A percentile compares a stretch with the other conserved stretches of the same genome.
These are phyloP conservation scores for Danio albolineatus DNA, from an alignment of 2,797 vertebrate genomes.

Conservation along the genomic window DNA sequence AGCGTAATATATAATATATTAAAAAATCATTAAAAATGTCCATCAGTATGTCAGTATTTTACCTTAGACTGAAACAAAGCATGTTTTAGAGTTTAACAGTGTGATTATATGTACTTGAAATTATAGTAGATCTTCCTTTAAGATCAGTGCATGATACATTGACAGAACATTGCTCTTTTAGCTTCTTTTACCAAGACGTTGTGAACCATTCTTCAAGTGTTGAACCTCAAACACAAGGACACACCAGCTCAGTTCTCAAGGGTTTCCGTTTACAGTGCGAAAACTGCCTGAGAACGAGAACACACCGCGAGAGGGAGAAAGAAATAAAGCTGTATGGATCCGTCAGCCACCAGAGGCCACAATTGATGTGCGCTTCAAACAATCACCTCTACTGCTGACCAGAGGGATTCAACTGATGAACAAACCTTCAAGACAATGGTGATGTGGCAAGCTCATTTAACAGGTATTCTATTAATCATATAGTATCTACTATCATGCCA, in stretches of 20 bases:
- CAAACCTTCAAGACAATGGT: conserved; percentile 15
- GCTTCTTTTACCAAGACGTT: background rate
- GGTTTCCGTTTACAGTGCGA: conserved; percentile 14
- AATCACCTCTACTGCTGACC: background rate
- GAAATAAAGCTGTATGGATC: conserved; percentile 34
- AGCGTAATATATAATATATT: too few species aligned
- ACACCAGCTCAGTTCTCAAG: conserved; percentile 17
- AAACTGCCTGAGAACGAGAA: conserved; percentile 3
- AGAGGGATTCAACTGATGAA: conserved; percentile 7
- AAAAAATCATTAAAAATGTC: too few species aligned
- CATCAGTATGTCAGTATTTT: too few species aligned
- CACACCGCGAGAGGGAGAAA: background rate
- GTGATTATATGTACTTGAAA: too few species aligned
- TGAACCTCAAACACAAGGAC: conserved; percentile 31
- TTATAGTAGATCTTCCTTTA: too few species aligned
- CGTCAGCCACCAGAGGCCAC: conserved; percentile 29
- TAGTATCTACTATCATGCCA: too few species aligned
- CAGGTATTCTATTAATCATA: too few species aligned
- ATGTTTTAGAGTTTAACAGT: too few species aligned
- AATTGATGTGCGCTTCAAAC: conserved; percentile 20
- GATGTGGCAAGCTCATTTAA: too few species aligned
- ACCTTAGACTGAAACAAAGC: too few species aligned
- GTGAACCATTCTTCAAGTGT: conserved; percentile 22
- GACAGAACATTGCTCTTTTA: too few species aligned
- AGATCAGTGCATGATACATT: too few species aligned